These are phyloP conservation scores for cat (Felis catus) DNA, from an alignment of 2,113 vertebrate genomes.

Conservation along the genomic window DNA sequence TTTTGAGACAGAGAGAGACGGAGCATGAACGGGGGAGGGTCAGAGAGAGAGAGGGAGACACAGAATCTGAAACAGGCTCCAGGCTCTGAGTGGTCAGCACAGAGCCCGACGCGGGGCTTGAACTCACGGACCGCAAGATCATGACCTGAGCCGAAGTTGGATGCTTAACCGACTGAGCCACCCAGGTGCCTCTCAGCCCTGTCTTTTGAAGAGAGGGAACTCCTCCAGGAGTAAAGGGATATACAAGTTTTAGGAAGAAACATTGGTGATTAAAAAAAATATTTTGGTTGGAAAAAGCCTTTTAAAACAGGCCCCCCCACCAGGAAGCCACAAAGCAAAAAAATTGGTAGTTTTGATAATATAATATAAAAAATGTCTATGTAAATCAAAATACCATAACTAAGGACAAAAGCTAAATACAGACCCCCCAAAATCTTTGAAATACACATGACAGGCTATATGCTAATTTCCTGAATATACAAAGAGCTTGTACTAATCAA, in stretches of 20 bases:
- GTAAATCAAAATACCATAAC: constrained; percentile 4
- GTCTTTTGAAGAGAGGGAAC: background rate
- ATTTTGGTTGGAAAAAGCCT: background rate
- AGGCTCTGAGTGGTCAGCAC: too few relatives aligned
- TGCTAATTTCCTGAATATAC: constrained; percentile 17
- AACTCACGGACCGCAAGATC: too few relatives aligned
- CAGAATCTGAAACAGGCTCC: too few relatives aligned
- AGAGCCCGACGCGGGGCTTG: too few relatives aligned
- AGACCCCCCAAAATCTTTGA: background rate
- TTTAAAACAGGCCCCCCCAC: constrained; percentile 9
- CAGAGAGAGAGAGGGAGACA: too few relatives aligned
- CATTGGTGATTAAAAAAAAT: background rate
- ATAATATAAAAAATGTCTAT: constrained; percentile 2
- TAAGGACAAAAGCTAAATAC: constrained; percentile 34
- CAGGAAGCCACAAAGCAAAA: constrained; percentile 26
- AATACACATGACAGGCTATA: background rate
- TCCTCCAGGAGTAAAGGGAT: background rate
- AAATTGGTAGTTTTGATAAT: background rate
- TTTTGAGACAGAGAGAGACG: too few relatives aligned
- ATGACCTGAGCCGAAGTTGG: too few relatives aligned
- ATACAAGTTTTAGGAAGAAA: constrained; percentile 53
- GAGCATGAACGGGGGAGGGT: too few relatives aligned
- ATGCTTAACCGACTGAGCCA: too few relatives aligned
- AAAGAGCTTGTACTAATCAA: constrained; percentile 8
- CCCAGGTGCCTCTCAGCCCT: background rate